Evolutionary conservation across 2,113 vertebrate species (phyloP).

Genomic region (Athene cunicularia): DNA sequence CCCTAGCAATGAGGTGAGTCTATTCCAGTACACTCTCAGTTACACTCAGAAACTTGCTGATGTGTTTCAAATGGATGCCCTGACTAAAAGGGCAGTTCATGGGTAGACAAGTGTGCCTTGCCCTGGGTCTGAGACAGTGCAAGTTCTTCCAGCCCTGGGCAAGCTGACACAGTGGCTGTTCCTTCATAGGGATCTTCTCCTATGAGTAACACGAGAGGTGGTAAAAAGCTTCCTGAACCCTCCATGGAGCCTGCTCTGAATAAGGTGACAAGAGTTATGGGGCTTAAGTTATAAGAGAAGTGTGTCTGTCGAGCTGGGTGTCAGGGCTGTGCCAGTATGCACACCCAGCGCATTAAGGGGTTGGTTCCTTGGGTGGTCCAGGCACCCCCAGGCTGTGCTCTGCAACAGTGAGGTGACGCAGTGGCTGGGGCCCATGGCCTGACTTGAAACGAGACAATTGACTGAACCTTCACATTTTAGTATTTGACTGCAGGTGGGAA

Average conservation of each 20-base stretch:
- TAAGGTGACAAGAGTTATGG: not conserved
- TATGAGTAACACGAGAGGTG: not conserved
- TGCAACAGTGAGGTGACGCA: not conserved
- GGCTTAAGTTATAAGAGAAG: not conserved
- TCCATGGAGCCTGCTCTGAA: not conserved
- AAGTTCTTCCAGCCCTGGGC: not conserved
- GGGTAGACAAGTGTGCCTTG: not conserved
- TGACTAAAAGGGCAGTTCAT: not conserved
- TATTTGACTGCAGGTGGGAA: not conserved
- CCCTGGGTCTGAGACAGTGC: not conserved
- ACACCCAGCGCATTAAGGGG: accelerated
- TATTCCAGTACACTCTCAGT: not conserved
- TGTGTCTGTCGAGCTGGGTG: not conserved
- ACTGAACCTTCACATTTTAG: not conserved
- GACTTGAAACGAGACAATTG: not conserved
- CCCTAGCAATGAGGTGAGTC: not conserved
- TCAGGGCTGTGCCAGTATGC: accelerated
- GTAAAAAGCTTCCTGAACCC: not conserved
- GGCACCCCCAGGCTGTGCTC: not conserved
- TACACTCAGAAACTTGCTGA: not conserved
- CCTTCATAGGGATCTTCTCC: not conserved
- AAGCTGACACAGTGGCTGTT: not conserved
- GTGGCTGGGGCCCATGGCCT: not conserved
- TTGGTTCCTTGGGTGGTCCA: not conserved
- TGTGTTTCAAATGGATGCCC: not conserved